Conservation (phyloP, 1,140 invertebrate species). For the Halotydeus destructor region DNA sequence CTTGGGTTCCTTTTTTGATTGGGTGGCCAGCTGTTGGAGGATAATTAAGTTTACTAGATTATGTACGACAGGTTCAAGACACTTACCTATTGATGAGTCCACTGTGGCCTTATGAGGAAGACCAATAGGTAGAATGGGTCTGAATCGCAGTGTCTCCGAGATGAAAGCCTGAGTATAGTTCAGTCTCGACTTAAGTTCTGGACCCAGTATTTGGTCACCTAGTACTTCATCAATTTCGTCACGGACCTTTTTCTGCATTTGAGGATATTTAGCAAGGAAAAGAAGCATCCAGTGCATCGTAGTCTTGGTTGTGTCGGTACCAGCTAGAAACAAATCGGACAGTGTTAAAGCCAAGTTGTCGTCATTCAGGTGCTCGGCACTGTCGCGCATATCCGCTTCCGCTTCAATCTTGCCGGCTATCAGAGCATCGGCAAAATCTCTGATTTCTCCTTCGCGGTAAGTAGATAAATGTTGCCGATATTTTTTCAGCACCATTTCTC, state of each 20-base stretch:
- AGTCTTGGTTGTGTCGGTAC: constrained; percentile 21
- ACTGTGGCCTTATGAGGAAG: background rate
- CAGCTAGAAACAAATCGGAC: constrained; percentile 18
- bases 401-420: constrained; percentile 40
- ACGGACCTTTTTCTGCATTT: constrained; percentile 19
- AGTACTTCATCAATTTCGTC: constrained; percentile 20
- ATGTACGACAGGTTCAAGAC: no score
- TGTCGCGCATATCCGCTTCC: constrained; percentile 4
- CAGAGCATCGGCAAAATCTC: constrained; percentile 65
- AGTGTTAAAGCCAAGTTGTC: constrained; percentile 11
- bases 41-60: no score
- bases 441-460: constrained; percentile 12
- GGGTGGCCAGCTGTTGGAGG: no score
- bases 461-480: background rate
- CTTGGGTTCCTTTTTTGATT: no score
- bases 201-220: constrained; percentile 3
- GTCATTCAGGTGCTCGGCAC: background rate
- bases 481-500: background rate
- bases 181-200: constrained; percentile 3
- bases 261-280: constrained; percentile 21
- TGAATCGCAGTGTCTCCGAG: background rate
- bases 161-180: constrained; percentile 5
- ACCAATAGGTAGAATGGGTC: background rate
- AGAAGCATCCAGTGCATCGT: constrained; percentile 21
- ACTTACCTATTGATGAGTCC: background rate